Evolutionary conservation across 2,797 vertebrate species (phyloP).

Genomic region (Sciurus vulgaris): DNA sequence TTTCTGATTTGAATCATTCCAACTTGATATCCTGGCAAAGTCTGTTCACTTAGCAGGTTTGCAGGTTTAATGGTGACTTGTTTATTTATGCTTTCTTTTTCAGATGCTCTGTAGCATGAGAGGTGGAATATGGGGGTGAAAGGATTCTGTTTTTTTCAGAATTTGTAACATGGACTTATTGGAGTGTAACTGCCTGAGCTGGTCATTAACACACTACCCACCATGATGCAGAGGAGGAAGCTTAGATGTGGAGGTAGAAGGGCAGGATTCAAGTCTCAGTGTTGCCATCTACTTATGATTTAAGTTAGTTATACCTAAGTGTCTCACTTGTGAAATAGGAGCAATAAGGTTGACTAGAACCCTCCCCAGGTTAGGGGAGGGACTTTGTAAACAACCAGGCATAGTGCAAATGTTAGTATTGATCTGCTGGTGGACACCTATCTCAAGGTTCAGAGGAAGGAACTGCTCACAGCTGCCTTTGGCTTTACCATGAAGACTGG

Average conservation of each 20-base stretch:
- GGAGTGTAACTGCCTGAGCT: background rate
- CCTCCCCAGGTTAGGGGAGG: background rate
- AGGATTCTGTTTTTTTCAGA: conserved; percentile 20
- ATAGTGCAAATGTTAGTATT: background rate
- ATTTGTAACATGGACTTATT: too few relatives aligned
- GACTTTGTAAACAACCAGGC: conserved; percentile 12
- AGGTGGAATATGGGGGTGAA: background rate
- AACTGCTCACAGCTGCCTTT: background rate
- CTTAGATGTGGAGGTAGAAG: background rate
- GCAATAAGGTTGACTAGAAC: background rate
- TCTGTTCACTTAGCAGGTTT: background rate
- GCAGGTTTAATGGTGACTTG: conserved; percentile 1
- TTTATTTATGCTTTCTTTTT: conserved; percentile 56
- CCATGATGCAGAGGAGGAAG: background rate
- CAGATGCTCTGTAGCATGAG: background rate
- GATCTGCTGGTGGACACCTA: background rate
- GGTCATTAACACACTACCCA: background rate
- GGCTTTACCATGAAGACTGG: background rate
- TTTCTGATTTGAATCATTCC: conserved; percentile 18
- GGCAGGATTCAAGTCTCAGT: background rate
- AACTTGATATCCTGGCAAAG: conserved; percentile 7
- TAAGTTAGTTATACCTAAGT: background rate
- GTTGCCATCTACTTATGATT: background rate
- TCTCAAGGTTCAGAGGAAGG: background rate
- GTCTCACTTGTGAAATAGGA: background rate